Percentiles rank a stretch among this genome's conserved stretches.
Conservation (phyloP, 53 echinoderm and acorn worm genomes). For the Patiria pectinifera region DNA sequence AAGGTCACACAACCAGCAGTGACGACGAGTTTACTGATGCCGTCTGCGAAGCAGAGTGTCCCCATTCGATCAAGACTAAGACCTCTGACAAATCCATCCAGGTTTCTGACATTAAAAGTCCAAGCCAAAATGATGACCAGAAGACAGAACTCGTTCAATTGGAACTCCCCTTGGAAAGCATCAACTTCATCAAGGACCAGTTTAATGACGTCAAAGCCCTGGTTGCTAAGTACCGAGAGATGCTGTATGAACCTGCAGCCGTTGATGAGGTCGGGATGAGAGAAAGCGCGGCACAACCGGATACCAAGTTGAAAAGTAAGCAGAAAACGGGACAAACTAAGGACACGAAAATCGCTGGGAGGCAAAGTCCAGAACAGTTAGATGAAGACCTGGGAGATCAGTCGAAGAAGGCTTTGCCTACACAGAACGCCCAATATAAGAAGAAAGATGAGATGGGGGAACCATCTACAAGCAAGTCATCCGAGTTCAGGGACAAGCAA, state of each 20-base stretch:
- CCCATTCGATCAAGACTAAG: background rate
- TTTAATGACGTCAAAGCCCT: slow-evolving; percentile 52
- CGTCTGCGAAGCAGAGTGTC: background rate
- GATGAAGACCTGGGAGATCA: background rate
- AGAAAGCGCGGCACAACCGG: background rate
- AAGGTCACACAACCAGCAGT: slow-evolving; percentile 7
- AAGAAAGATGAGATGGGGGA: slow-evolving; percentile 1
- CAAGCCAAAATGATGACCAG: background rate
- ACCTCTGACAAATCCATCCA: slow-evolving; percentile 41
- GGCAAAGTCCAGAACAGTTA: background rate
- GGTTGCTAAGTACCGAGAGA: slow-evolving; percentile 42
- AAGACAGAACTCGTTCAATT: slow-evolving; percentile 6
- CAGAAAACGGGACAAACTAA: background rate
- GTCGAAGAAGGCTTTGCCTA: background rate
- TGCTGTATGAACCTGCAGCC: slow-evolving; percentile 36
- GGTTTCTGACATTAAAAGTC: background rate
- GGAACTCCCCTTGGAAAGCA: slow-evolving; percentile 55
- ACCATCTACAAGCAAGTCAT: background rate
- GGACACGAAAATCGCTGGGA: background rate
- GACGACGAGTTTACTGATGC: slow-evolving; percentile 44
- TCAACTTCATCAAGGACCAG: slow-evolving; percentile 60
- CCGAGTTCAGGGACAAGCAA: background rate
- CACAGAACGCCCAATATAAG: background rate
- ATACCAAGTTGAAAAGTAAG: background rate
- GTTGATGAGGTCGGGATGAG: background rate